These are phyloP conservation scores for Aleiodes sp. DNA, from an alignment of 1,140 invertebrate genomes.

Conservation along the genomic window DNA sequence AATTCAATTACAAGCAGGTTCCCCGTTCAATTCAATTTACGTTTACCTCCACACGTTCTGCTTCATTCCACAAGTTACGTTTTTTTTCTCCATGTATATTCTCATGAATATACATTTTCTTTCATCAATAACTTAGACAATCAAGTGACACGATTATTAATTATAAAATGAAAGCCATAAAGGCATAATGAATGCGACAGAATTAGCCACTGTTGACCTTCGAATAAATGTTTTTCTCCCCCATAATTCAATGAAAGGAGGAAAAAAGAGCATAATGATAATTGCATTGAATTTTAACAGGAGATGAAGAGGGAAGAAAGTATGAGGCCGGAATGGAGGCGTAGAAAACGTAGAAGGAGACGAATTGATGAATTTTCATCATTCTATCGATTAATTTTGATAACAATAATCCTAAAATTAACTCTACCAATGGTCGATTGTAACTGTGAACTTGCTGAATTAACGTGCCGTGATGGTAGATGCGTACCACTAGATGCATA, in stretches of 20 bases:
- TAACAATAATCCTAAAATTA: slow-evolving; percentile 28
- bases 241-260: neutral
- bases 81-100: too few relatives aligned
- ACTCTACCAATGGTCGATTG: slow-evolving; percentile 37
- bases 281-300: slow-evolving; percentile 37
- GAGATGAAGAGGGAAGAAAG: slow-evolving; percentile 59
- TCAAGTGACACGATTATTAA: neutral
- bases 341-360: slow-evolving; percentile 17
- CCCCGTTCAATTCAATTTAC: slow-evolving; percentile 5
- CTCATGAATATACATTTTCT: too few relatives aligned
- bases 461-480: slow-evolving; percentile 79
- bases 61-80: neutral
- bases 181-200: neutral
- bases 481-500: slow-evolving; percentile 86
- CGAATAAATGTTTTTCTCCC: neutral
- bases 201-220: slow-evolving; percentile 3
- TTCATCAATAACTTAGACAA: neutral
- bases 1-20: neutral
- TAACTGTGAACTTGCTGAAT: slow-evolving; percentile 81
- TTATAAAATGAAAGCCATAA: neutral
- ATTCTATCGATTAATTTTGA: slow-evolving; percentile 28
- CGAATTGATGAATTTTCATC: slow-evolving; percentile 5
- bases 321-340: slow-evolving; percentile 33
- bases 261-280: neutral
- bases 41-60: neutral